These are phyloP conservation scores for Megaceryle torquata DNA, from an alignment of 2,113 vertebrate genomes.

Conservation along the genomic window DNA sequence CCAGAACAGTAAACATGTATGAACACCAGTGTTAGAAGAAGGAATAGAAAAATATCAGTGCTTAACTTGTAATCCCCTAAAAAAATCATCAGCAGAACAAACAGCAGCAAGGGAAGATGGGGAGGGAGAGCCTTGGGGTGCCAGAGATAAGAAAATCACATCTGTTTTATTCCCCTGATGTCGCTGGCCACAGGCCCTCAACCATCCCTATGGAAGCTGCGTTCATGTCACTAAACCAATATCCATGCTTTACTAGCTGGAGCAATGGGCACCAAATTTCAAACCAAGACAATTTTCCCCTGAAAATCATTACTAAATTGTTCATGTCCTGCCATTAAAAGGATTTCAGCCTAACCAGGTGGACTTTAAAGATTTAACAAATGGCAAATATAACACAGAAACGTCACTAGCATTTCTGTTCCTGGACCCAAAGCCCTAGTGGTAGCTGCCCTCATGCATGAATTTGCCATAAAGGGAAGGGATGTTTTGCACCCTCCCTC, in stretches of 20 bases:
- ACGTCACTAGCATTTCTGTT: background rate
- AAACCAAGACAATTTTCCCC: background rate
- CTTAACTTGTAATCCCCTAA: background rate
- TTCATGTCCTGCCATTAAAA: background rate
- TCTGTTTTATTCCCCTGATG: background rate
- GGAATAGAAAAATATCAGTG: background rate
- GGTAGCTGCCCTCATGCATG: background rate
- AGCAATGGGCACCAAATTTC: background rate
- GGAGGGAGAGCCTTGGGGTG: background rate
- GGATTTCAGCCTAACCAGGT: slow-evolving; percentile 6
- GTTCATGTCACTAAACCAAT: background rate
- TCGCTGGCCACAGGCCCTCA: background rate
- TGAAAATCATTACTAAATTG: background rate
- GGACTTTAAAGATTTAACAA: slow-evolving; percentile 19
- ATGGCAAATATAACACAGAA: background rate
- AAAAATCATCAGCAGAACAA: background rate
- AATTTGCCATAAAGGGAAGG: background rate
- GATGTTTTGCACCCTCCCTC: background rate
- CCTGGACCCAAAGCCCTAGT: background rate
- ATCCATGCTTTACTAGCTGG: background rate
- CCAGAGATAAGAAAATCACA: background rate
- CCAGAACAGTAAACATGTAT: background rate
- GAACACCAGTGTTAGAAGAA: background rate
- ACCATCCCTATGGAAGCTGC: background rate
- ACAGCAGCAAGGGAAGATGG: background rate